phyloP scores from a whole-genome alignment of 2,797 vertebrate genomes.

The Xiphophorus birchmanni region DNA sequence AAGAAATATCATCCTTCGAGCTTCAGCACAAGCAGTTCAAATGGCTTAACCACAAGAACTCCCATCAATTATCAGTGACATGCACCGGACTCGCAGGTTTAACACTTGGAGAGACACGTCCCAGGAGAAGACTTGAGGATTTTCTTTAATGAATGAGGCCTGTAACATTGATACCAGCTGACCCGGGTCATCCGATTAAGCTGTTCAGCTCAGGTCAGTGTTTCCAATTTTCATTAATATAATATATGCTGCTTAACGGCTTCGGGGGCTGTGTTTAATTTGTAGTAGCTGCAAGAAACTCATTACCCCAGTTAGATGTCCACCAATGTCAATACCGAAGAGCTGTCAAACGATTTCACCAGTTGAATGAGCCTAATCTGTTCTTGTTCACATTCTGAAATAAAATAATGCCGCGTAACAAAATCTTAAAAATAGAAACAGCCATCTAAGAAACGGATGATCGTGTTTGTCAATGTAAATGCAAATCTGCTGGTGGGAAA shows the following conservation, averaged over 20 bases:
- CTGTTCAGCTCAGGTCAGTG: constrained; percentile 47
- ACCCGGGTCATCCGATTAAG: constrained; percentile 45
- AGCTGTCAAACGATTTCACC: constrained; percentile 15
- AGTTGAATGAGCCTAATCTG: constrained; percentile 18
- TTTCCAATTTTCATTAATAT: constrained; percentile 56
- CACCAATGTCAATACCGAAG: constrained; percentile 19
- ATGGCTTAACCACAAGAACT: constrained; percentile 35
- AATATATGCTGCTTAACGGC: constrained; percentile 41
- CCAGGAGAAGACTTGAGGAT: constrained; percentile 50
- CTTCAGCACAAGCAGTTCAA: constrained; percentile 39
- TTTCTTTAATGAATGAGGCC: constrained; percentile 57
- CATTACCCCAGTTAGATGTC: constrained; percentile 44
- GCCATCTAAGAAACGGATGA: neutral
- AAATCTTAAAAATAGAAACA: constrained; percentile 1
- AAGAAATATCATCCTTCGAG: constrained; percentile 33
- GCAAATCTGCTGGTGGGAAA: constrained; percentile 10
- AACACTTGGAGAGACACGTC: constrained; percentile 22
- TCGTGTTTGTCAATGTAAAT: neutral
- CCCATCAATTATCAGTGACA: constrained; percentile 47
- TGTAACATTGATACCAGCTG: constrained; percentile 41
- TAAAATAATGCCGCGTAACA: constrained; percentile 10
- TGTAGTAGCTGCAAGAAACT: constrained; percentile 37
- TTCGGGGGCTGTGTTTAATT: constrained; percentile 27
- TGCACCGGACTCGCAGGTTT: constrained; percentile 31
- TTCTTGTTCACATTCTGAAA: neutral